Evolutionary conservation across 2,888 invertebrate species (phyloP).

Genomic region (Nowickia ferox): DNA sequence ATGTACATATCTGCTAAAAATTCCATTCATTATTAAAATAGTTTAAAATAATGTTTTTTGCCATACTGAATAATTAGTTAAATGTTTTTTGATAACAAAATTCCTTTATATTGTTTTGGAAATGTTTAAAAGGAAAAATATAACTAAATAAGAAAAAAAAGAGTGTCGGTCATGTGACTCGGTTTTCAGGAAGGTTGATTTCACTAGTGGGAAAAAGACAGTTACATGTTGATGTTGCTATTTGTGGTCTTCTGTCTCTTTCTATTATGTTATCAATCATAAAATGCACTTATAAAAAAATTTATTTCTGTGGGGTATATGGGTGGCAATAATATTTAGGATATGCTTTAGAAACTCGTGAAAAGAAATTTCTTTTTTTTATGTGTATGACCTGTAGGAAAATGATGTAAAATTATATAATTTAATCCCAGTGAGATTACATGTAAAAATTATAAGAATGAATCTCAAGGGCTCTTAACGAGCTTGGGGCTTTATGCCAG

Average conservation of each 20-base stretch:
- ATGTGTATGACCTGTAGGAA: slow-evolving; percentile 1
- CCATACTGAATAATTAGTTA: not conserved
- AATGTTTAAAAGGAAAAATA: slow-evolving; percentile 62
- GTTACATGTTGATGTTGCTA: slow-evolving; percentile 55
- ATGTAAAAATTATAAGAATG: not conserved
- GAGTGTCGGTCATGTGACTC: slow-evolving; percentile 78
- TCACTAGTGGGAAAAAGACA: slow-evolving; percentile 76
- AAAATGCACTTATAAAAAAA: slow-evolving; percentile 3
- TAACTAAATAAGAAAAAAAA: slow-evolving; percentile 62
- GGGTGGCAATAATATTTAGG: not conserved
- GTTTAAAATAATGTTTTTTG: too few relatives aligned
- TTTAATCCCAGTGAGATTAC: not conserved
- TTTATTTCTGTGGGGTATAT: not conserved
- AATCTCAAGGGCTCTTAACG: too few relatives aligned
- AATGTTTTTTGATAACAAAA: not conserved
- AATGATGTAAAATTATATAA: slow-evolving; percentile 51
- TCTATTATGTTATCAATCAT: slow-evolving; percentile 21
- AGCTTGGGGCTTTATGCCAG: too few relatives aligned
- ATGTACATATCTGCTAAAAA: not conserved
- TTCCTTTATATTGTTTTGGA: slow-evolving; percentile 34
- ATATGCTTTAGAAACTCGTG: slow-evolving; percentile 25
- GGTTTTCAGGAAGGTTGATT: slow-evolving; percentile 71
- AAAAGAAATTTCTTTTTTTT: slow-evolving; percentile 14
- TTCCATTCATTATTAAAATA: too few relatives aligned
- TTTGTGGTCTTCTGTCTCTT: slow-evolving; percentile 40